A percentile compares a stretch with the other conserved stretches of the same genome.
Evolutionary conservation across 1,140 invertebrate genomes (phyloP).

Genomic region (Zaprionus nigranus): DNA sequence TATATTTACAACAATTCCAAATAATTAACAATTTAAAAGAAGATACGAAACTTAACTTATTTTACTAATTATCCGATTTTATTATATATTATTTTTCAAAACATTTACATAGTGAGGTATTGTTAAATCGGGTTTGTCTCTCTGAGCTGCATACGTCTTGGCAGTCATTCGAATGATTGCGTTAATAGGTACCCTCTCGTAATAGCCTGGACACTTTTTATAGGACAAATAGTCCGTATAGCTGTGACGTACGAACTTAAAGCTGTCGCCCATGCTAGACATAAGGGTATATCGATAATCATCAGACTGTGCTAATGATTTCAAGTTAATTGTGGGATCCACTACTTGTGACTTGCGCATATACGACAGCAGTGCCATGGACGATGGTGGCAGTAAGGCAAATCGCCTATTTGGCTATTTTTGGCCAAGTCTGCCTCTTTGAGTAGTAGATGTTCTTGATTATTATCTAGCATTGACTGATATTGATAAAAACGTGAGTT

Average conservation of each 20-base stretch:
- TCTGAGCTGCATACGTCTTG: constrained; percentile 4
- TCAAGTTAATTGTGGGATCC: background rate
- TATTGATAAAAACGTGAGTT: constrained; percentile 3
- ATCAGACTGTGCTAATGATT: background rate
- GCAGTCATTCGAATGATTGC: constrained; percentile 2
- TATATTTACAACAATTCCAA: too few relatives aligned
- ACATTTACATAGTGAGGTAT: background rate
- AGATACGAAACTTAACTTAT: background rate
- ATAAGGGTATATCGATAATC: background rate
- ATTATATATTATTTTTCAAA: background rate
- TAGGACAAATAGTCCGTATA: constrained; percentile 18
- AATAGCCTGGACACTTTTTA: background rate
- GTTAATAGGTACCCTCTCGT: background rate
- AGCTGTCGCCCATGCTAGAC: constrained; percentile 11
- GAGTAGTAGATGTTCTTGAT: too few relatives aligned
- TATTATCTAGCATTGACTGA: background rate
- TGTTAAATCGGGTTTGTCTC: constrained; percentile 9
- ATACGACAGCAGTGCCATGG: background rate
- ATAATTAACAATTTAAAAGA: background rate
- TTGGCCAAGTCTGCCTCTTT: background rate
- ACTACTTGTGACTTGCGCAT: background rate
- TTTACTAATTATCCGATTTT: background rate
- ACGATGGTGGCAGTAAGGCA: background rate
- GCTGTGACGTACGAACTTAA: constrained; percentile 15
- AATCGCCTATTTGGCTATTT: background rate